Conservation (phyloP, 2,888 invertebrate genomes). For the Sarcophaga rosellei region DNA sequence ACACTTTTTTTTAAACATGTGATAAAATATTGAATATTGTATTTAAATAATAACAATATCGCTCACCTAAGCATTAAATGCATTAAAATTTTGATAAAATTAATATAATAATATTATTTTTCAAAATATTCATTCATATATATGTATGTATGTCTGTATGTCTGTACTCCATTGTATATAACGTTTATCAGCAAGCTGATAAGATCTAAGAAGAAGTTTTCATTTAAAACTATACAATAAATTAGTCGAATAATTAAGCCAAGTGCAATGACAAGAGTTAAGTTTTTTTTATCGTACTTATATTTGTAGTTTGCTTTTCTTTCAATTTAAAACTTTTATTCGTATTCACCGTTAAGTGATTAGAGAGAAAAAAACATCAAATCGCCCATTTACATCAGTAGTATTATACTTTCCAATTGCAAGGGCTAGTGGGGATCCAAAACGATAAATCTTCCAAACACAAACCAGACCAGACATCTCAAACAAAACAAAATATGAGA, state of each 20-base stretch:
- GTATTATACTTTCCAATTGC: too few relatives aligned
- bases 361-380: too few relatives aligned
- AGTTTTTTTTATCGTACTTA: not conserved
- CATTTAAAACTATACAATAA: not conserved
- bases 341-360: too few relatives aligned
- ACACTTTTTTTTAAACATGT: not conserved
- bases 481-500: too few relatives aligned
- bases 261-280: not conserved
- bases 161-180: not conserved
- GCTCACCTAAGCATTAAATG: conserved; percentile 3
- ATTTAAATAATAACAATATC: not conserved
- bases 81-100: conserved; percentile 10
- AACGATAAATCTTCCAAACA: too few relatives aligned
- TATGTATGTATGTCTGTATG: not conserved
- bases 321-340: not conserved
- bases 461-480: too few relatives aligned
- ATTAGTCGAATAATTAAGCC: conserved; percentile 8
- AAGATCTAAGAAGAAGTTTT: not conserved
- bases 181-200: conserved; percentile 11
- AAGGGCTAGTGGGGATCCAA: too few relatives aligned
- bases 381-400: too few relatives aligned
- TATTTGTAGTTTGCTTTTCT: not conserved
- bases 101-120: too few relatives aligned
- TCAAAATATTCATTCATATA: not conserved
- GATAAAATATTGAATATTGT: not conserved